Evolutionary conservation across 2,888 invertebrate genomes (phyloP), one percentile per base, ranked within the genome.

Genomic region (Drosophila niveifrons): DNA sequence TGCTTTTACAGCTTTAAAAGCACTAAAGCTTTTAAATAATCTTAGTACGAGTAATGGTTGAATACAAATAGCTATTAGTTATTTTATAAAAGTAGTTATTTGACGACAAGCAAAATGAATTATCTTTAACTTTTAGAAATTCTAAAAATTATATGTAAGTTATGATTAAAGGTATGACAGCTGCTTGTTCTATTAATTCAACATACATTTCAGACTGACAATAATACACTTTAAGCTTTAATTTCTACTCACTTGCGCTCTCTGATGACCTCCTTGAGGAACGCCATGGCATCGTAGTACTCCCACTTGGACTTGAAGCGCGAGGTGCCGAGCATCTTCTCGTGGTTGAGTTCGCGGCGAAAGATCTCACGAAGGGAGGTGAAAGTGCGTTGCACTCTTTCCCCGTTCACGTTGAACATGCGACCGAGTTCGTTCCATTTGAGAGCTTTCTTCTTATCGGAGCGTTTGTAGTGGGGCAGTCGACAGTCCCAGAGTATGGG

Each of bases 301-400:
- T 91, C 91, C 91, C 91, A 91, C 53, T 92, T 91, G 41, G 91
- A 92, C 75, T 90, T 91, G 66, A 91, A 91, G 2, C 91, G 85
- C 2, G 78, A 66, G 0, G 77, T 67, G 52, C 91, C 91, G 64
- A 91, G 72, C 90, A 91, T 82, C 67, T 91, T 91, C 64, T 91
- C 91, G 52, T 91, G 91, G 55, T 91, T 91, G 23, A 91, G 70
- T 62, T 91, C 91, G 3, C 91, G 83, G 0, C 91, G 88, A 57
- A 91, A 91, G 66, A 91, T 92, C 75, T 91, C 91, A 2, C 91
- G 80, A 15, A 91, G 61, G 0, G 91, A 91, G 9, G 91, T 91
- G 57, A 91, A 91, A 1, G 91, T 91, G 50, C 91, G 85, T 75
- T 91, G 91, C 13, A 92, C 91, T 2, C 91, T 82, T 63, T 91